Evolutionary conservation across 2,888 invertebrate species (phyloP).

Genomic region (Parnassius apollo): DNA sequence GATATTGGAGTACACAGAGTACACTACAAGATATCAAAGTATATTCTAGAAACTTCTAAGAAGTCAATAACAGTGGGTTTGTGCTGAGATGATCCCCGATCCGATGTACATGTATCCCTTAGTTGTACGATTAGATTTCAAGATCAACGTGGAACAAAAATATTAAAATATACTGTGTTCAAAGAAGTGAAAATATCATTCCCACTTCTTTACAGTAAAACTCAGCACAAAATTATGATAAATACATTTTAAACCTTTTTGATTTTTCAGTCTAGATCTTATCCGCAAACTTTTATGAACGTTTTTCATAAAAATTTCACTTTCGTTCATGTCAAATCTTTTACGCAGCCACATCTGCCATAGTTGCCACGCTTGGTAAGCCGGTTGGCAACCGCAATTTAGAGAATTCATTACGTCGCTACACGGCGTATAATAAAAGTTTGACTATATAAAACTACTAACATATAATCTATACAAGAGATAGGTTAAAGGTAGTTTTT

Average conservation of each 20-base stretch:
- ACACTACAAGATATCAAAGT: conserved; percentile 22
- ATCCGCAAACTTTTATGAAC: conserved; percentile 36
- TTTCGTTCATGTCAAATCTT: no score
- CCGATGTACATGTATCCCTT: conserved; percentile 47
- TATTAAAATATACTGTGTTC: neutral
- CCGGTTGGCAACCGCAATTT: no score
- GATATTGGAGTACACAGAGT: neutral
- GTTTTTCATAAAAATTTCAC: conserved; percentile 33
- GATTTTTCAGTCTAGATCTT: conserved; percentile 40
- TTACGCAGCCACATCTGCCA: neutral
- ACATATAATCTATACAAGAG: conserved; percentile 1
- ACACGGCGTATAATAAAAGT: no score
- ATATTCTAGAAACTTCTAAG: conserved; percentile 13
- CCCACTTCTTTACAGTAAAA: no score
- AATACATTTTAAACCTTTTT: neutral
- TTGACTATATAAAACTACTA: no score
- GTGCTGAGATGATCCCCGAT: conserved; percentile 52
- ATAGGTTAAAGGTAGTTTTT: neutral
- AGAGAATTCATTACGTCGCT: no score
- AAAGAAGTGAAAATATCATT: neutral
- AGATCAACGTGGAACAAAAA: neutral
- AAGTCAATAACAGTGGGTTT: conserved; percentile 41
- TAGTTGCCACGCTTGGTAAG: neutral
- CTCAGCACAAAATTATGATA: no score
- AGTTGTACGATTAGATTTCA: conserved; percentile 38